Percentiles rank a stretch among this genome's conserved stretches.
Conservation (phyloP, 2,113 vertebrate species). For the Neolamprologus toae region DNA sequence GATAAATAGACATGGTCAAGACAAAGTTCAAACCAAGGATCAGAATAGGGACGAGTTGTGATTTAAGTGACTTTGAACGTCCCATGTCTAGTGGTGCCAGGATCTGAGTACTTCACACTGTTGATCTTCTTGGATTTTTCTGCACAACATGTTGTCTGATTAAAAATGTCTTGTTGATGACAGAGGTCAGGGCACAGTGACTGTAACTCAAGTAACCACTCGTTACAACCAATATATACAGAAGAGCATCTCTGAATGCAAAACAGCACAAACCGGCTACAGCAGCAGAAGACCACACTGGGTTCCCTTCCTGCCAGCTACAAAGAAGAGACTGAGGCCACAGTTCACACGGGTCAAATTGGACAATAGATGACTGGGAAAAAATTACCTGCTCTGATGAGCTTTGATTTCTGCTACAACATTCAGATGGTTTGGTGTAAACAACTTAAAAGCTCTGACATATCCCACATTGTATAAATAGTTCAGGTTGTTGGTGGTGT, state of each 20-base stretch:
- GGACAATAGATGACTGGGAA: not conserved
- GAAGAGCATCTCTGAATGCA: not conserved
- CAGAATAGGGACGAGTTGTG: not conserved
- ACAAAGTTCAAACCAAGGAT: not conserved
- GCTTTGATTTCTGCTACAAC: not conserved
- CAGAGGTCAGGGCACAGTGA: not conserved
- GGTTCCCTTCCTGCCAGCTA: not conserved
- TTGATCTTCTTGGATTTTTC: not conserved
- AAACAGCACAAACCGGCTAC: not conserved
- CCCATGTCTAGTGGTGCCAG: not conserved
- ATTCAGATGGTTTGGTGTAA: not conserved
- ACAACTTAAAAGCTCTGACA: not conserved
- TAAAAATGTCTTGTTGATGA: not conserved
- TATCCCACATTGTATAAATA: not conserved
- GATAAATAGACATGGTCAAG: not conserved
- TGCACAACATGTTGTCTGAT: not conserved
- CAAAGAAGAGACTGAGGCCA: not conserved
- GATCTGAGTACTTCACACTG: not conserved
- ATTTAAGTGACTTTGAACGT: not conserved
- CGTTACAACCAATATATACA: not conserved
- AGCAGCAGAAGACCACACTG: not conserved
- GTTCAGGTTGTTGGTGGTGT: not conserved
- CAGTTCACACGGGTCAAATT: not conserved
- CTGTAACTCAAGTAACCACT: not conserved
- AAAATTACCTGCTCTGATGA: not conserved